Evolutionary conservation across 2,888 invertebrate species (phyloP).

Genomic region (Synergus gifuensis): DNA sequence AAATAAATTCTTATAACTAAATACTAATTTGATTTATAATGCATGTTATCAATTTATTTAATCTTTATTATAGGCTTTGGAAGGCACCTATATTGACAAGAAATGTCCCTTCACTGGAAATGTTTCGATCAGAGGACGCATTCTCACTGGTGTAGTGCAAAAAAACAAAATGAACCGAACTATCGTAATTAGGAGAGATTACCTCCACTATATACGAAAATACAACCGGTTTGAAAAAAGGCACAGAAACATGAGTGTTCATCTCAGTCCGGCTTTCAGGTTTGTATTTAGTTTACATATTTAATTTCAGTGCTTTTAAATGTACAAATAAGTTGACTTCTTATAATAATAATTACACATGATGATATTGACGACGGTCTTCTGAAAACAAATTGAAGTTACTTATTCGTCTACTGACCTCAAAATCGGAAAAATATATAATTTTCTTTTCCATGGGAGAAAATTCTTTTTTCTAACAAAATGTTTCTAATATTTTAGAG

Average conservation of each 20-base stretch:
- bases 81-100: conserved; percentile 99
- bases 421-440: conserved; percentile 5
- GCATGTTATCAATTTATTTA: conserved; percentile 74
- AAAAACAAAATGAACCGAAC: conserved; percentile 99
- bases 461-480: conserved; percentile 20
- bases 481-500: conserved; percentile 83
- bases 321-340: conserved; percentile 76
- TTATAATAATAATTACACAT: conserved; percentile 70
- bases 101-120: conserved; percentile 99
- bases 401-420: conserved; percentile 68
- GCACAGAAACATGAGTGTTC: conserved; percentile 99
- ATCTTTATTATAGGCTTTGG: conserved; percentile 87
- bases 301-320: conserved; percentile 86
- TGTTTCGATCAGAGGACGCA: conserved; percentile 98
- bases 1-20: conserved; percentile 78
- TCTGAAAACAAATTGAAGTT: conserved; percentile 80
- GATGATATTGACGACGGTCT: conserved; percentile 90
- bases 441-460: neutral
- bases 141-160: conserved; percentile 96
- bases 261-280: conserved; percentile 99
- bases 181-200: conserved; percentile 98
- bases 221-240: conserved; percentile 99
- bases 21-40: neutral
- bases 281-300: conserved; percentile 76
- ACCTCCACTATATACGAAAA: conserved; percentile 97